Conservation (phyloP, 1,140 invertebrate species). For the Hyposmocoma kahamanoa region DNA sequence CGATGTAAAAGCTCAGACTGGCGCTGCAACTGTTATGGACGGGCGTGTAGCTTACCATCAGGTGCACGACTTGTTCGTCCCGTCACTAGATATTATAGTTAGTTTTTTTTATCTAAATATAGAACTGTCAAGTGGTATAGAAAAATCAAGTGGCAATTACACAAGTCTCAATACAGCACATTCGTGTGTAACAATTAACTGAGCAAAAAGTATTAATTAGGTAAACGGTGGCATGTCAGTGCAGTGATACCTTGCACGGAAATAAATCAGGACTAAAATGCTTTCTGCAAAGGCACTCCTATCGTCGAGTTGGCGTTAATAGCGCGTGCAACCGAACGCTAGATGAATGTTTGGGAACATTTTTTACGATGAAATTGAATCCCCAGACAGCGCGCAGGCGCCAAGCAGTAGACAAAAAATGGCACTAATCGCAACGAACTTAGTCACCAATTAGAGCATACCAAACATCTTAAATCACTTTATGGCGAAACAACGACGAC, state of each 20-base stretch:
- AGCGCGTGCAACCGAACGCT: constrained; percentile 61
- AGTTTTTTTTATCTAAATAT: too few species aligned
- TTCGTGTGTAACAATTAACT: too few species aligned
- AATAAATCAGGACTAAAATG: constrained; percentile 66
- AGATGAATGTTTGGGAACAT: constrained; percentile 48
- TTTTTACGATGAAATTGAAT: constrained; percentile 54
- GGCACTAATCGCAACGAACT: constrained; percentile 25
- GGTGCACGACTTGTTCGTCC: too few species aligned
- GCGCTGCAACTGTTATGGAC: too few species aligned
- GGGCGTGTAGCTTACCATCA: too few species aligned
- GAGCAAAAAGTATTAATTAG: too few species aligned
- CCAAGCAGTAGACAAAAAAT: constrained; percentile 26
- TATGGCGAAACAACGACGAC: constrained; percentile 14
- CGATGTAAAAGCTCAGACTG: too few species aligned
- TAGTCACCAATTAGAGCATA: constrained; percentile 23
- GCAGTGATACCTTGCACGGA: constrained; percentile 28
- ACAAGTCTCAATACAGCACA: too few species aligned
- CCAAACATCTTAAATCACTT: constrained; percentile 19
- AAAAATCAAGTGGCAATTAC: too few species aligned
- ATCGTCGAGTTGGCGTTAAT: constrained; percentile 58
- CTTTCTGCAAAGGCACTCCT: constrained; percentile 62
- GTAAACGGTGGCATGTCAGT: constrained; percentile 57
- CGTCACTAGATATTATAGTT: too few species aligned
- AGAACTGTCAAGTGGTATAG: too few species aligned
- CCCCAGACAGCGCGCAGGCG: constrained; percentile 34